Evolutionary conservation across 1,140 invertebrate genomes (phyloP).

Genomic region (fruit fly (Drosophila melanogaster)): DNA sequence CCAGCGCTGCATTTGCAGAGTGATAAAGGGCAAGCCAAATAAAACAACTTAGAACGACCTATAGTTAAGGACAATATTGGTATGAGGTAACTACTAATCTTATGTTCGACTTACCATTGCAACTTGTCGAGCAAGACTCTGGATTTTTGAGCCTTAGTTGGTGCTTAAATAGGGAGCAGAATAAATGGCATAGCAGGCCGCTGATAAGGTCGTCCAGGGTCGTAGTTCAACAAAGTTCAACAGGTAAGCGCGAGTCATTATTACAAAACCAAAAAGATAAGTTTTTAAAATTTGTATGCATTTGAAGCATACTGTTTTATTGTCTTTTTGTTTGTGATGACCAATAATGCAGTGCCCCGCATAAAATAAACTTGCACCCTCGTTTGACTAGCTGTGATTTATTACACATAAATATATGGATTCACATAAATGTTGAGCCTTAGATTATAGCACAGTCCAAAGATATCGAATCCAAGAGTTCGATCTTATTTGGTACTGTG

Average conservation of each 20-base stretch:
- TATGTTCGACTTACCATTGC: conserved; percentile 10
- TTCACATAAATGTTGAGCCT: conserved; percentile 61
- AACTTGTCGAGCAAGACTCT: conserved; percentile 3
- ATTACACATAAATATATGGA: conserved; percentile 52
- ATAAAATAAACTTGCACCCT: not conserved
- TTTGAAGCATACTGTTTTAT: not conserved
- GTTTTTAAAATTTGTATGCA: not conserved
- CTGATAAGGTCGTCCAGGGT: not conserved
- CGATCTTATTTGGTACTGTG: conserved; percentile 47
- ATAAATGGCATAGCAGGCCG: not conserved
- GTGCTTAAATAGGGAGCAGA: not conserved
- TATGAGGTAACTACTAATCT: not conserved
- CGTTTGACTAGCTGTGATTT: conserved; percentile 56
- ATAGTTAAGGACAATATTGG: not conserved
- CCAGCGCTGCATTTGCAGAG: not conserved
- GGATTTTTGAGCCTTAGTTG: not conserved
- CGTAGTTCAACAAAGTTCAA: conserved; percentile 7
- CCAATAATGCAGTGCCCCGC: not conserved
- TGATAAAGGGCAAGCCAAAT: not conserved
- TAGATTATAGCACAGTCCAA: conserved; percentile 32
- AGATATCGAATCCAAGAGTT: conserved; percentile 20
- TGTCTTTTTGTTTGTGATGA: not conserved
- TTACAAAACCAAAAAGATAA: conserved; percentile 3
- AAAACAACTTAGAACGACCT: not conserved
- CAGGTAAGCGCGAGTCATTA: not conserved